Evolutionary conservation across 2,113 vertebrate species (phyloP), one percentile per base, ranked within the genome.

Genomic region (Fukomys damarensis): DNA sequence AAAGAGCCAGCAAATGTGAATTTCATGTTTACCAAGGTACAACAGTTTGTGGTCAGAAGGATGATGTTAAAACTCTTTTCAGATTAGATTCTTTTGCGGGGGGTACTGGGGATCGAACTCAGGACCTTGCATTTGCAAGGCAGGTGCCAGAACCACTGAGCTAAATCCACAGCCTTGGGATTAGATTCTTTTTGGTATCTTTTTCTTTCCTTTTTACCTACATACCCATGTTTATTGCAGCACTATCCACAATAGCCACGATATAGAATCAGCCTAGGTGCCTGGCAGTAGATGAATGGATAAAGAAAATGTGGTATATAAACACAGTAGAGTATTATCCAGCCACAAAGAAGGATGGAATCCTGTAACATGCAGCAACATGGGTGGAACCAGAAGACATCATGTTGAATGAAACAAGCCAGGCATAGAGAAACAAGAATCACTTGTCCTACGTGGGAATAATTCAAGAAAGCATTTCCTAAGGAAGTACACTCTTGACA

Each of bases 391-490:
- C 35, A 9, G 76, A 79, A 79, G 46, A 52, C 30, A 52, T 52
- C 76, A 20, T 52, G 13, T 32, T 10, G 19, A 22, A 17, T 35
- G 46, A 54, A 54, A 35, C 7, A n/a, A 79, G 49, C 76, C 76
- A 19, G 28, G 49, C 70, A 72, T 20, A 77, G 26, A 46, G 49
- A 30, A 26, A 28, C 16, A 79, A 79, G 16, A 32, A 79, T 32
- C 10, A 17, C 17, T 14, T 52, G 76, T 35, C 46, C 30, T 52
- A 77, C 9, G 32, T 52, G 17, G 46, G 52, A 32, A 52, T 26
- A 30, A 98, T 99, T 99, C 72, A 99, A 98, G 98, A 99, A 99
- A 58, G 99, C 99, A 97, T 99, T 99, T 96, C 99, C 99, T 98
- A 12, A 99, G 99, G 99, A 99, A 92, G 99, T 98, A 12, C 99